These are phyloP conservation scores for Polyploca ridens DNA, from an alignment of 2,888 invertebrate genomes.

Conservation along the genomic window DNA sequence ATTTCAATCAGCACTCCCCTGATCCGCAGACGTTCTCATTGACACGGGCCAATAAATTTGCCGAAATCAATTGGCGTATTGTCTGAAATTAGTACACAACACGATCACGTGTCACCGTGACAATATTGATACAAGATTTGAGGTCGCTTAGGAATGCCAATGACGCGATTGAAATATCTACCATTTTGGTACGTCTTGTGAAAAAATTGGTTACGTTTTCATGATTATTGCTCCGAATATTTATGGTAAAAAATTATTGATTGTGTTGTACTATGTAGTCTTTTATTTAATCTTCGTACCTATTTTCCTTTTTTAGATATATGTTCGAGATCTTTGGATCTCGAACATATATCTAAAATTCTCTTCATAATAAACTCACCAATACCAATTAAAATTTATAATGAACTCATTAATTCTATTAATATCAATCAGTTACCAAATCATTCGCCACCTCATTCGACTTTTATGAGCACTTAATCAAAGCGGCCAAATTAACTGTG, in stretches of 20 bases:
- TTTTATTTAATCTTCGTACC: too few relatives aligned
- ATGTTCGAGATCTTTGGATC: too few relatives aligned
- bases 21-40: constrained; percentile 54
- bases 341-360: too few relatives aligned
- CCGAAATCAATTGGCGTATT: constrained; percentile 67
- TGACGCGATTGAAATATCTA: not conserved
- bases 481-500: not conserved
- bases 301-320: too few relatives aligned
- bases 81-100: constrained; percentile 43
- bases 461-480: constrained; percentile 5
- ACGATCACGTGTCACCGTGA: constrained; percentile 39
- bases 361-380: too few relatives aligned
- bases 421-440: not conserved
- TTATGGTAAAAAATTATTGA: not conserved
- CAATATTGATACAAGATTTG: constrained; percentile 33
- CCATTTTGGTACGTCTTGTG: not conserved
- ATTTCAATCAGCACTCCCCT: constrained; percentile 57
- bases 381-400: not conserved
- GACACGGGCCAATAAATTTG: constrained; percentile 64
- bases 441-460: not conserved
- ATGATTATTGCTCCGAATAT: not conserved
- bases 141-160: not conserved
- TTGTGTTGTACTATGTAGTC: not conserved
- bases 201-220: not conserved
- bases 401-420: not conserved